Evolutionary conservation across 2,113 vertebrate species (phyloP).

Genomic region (Ranitomeya imitator): DNA sequence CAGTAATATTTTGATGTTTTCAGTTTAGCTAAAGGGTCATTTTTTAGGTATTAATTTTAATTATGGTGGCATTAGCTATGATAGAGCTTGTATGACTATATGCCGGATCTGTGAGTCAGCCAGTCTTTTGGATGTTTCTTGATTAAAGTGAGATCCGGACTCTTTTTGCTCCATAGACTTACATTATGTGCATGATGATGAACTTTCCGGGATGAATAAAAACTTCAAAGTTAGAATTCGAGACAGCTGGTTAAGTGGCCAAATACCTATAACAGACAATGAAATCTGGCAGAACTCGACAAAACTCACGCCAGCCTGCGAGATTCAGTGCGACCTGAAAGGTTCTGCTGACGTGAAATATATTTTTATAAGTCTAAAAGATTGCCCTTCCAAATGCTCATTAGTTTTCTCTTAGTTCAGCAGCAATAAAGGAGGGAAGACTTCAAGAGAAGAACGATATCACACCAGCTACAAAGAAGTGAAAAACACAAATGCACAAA

Average conservation of each 20-base stretch:
- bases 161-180: background rate
- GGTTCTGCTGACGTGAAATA: slow-evolving; percentile 22
- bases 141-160: background rate
- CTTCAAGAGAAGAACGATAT: slow-evolving; percentile 28
- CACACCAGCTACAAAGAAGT: background rate
- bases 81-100: background rate
- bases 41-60: background rate
- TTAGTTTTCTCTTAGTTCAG: slow-evolving; percentile 4
- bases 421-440: background rate
- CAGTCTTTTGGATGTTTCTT: background rate
- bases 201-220: background rate
- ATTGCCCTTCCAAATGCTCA: slow-evolving; percentile 1
- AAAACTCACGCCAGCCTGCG: too few relatives aligned
- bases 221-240: background rate
- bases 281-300: background rate
- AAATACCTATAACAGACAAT: background rate
- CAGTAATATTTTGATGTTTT: too few relatives aligned
- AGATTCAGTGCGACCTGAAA: background rate
- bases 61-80: background rate
- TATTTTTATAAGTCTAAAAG: slow-evolving; percentile 2
- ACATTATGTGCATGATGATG: background rate
- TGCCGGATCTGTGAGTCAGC: background rate
- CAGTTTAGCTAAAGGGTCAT: too few relatives aligned
- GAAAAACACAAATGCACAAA: slow-evolving; percentile 13
- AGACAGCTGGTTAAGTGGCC: background rate